Conservation (phyloP, 2,888 invertebrate species). For the Mesorhabditis spiculigera region DNA sequence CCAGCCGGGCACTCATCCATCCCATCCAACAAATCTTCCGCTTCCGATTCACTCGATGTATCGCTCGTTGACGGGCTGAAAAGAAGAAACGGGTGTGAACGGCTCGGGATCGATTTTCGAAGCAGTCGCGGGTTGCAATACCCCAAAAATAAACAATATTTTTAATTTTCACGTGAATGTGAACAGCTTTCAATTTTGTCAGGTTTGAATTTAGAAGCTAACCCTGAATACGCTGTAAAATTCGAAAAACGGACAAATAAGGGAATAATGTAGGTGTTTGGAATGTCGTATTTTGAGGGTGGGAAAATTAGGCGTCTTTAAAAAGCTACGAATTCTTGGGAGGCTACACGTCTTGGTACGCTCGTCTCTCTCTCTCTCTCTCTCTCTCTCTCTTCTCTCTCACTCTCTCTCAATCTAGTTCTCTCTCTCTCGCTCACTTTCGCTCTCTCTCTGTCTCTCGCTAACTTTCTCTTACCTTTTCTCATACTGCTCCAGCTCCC, state of each 20-base stretch:
- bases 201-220: neutral
- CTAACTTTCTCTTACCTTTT: neutral
- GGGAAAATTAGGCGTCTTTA: no score
- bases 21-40: neutral
- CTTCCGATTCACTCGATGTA: neutral
- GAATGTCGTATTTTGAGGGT: no score
- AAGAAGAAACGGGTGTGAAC: neutral
- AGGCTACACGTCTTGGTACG: no score
- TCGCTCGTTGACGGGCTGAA: slow-evolving; percentile 5
- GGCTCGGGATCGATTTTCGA: no score
- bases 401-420: neutral
- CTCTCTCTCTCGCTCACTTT: neutral
- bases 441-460: neutral
- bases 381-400: neutral
- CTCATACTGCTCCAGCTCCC: neutral
- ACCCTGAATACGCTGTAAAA: neutral
- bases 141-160: no score
- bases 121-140: no score
- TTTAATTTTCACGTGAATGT: no score
- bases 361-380: no score
- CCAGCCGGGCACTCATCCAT: no score
- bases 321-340: no score
- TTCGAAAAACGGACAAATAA: neutral
- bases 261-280: no score
- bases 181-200: no score